Evolutionary conservation across 1,140 invertebrate species (phyloP).

Genomic region (Calephelis nemesis): DNA sequence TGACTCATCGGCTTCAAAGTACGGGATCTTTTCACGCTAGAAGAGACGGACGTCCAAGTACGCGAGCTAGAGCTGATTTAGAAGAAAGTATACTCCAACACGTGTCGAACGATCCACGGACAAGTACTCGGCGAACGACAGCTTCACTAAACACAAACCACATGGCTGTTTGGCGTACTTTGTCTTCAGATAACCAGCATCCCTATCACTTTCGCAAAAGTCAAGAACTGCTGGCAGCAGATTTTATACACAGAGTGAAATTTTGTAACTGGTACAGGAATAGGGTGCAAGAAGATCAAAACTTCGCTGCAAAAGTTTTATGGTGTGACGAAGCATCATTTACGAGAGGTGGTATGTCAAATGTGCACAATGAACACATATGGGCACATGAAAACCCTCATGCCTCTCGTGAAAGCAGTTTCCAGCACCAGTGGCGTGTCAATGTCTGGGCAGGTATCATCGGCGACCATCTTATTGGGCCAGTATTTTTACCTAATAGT

Average conservation of each 20-base stretch:
- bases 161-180: not conserved
- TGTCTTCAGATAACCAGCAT: not conserved
- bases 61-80: too few relatives aligned
- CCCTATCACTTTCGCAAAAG: not conserved
- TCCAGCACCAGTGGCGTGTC: slow-evolving; percentile 2
- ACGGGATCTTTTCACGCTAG: too few relatives aligned
- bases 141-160: not conserved
- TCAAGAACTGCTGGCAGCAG: not conserved
- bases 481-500: not conserved
- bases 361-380: not conserved
- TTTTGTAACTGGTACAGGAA: not conserved
- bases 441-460: slow-evolving; percentile 11
- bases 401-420: not conserved
- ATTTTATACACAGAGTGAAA: not conserved
- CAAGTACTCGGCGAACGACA: not conserved
- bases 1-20: too few relatives aligned
- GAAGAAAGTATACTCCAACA: too few relatives aligned
- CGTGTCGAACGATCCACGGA: too few relatives aligned
- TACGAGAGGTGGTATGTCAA: not conserved
- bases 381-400: slow-evolving; percentile 6
- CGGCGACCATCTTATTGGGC: slow-evolving; percentile 1
- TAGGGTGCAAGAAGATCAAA: not conserved
- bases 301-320: not conserved
- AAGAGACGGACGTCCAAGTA: too few relatives aligned
- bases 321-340: not conserved